A percentile compares a stretch with the other conserved stretches of the same genome.
phyloP scores from a whole-genome alignment of 2,888 invertebrate species.

The Tetranychus truncatus region DNA sequence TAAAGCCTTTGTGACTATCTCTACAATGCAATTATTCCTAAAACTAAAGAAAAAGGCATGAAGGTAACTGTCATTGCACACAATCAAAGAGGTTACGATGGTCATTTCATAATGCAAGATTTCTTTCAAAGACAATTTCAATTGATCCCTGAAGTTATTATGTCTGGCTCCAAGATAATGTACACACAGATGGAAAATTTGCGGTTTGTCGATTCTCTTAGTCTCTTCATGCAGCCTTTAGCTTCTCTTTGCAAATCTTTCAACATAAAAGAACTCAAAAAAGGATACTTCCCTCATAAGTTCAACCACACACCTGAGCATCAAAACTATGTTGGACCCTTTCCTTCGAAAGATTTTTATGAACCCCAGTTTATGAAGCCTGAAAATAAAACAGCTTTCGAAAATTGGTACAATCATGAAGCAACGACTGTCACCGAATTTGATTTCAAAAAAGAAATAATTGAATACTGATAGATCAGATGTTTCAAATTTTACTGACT shows the following conservation, averaged over 20 bases:
- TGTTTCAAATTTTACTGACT: constrained; percentile 19
- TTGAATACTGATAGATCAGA: constrained; percentile 25
- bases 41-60: not conserved
- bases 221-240: constrained; percentile 14
- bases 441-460: constrained; percentile 25
- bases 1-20: constrained; percentile 25
- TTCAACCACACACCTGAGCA: not conserved
- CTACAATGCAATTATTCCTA: constrained; percentile 36
- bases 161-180: constrained; percentile 15
- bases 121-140: constrained; percentile 13
- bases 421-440: constrained; percentile 18
- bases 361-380: not conserved
- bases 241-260: constrained; percentile 16
- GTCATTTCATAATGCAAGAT: constrained; percentile 16
- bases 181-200: constrained; percentile 10
- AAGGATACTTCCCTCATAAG: not conserved
- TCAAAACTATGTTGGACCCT: not conserved
- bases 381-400: not conserved
- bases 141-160: not conserved
- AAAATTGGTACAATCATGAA: constrained; percentile 16
- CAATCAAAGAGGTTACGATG: constrained; percentile 18
- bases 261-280: not conserved
- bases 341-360: constrained; percentile 6
- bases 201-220: constrained; percentile 15
- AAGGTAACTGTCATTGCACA: constrained; percentile 13